Base-by-base conservation (phyloP, 2,888 invertebrate species). In the Nemurella pictetii region DNA sequence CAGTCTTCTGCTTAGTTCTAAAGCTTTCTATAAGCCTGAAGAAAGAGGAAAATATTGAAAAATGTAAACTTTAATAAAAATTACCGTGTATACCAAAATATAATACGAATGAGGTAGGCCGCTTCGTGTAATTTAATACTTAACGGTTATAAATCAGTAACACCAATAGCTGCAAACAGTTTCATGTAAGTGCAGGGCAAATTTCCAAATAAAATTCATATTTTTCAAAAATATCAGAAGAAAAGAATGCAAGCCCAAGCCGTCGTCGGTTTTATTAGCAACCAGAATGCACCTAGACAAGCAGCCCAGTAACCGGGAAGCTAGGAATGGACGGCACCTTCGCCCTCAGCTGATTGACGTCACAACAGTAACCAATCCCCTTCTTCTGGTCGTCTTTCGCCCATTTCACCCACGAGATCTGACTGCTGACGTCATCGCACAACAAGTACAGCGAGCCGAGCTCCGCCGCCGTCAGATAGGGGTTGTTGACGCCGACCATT, bases 291-390 rank as follows among this genome's bases (percentile, higher is more conserved):
- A 36, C 30, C n/a, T 78, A 78, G 29, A n/a, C 28, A 32, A 90
- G 87, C 26, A 93, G 89, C 20, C 90, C 92, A 75, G 89, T 89
- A 1, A 92, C 92, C 28, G 89, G 89, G 82, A 94, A 91, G 0
- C 89, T 87, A 0, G 94, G 94, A n/a, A 94, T 88, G 86, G 92
- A 91, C 0, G 91, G 90, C 5, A 94, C 90, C 0, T 89, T 89
- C 86, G 90, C 90, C 77, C 92, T 90, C 87, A 94, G 26, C 86
- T 93, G 93, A 27, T 91, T 90, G 28, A 94, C 90, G 0, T 91
- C 90, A 88, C 94, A 94, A 87, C 93, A 94, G 89, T 94, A 94
- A 81, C 93, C 92, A 89, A 93, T 92, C 0, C 94, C 94, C 26
- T 91, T 88, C 85, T 90, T 90, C 32, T 92, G 89, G 87, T 92